Percentiles rank a stretch among this genome's conserved stretches.
Conservation (phyloP, 2,113 vertebrate species). For the Steatornis caripensis region DNA sequence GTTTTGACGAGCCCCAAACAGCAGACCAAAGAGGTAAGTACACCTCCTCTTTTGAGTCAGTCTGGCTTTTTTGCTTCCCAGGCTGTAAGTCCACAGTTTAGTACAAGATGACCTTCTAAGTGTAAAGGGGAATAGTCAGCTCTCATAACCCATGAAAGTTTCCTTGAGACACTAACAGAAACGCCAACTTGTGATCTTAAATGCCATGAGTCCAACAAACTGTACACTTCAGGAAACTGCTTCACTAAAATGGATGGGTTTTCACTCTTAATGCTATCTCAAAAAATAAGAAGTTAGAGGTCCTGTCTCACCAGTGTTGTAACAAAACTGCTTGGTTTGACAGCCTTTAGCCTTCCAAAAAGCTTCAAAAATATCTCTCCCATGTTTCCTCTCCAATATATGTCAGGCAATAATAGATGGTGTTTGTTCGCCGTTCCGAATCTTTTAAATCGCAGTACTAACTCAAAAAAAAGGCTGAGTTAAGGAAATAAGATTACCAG, state of each 20-base stretch:
- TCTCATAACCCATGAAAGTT: background rate
- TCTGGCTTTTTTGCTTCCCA: background rate
- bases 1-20: background rate
- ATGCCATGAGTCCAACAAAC: background rate
- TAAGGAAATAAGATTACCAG: background rate
- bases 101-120: background rate
- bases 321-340: background rate
- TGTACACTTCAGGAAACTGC: background rate
- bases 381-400: background rate
- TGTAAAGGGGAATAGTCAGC: background rate
- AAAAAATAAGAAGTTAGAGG: background rate
- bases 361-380: background rate
- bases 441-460: background rate
- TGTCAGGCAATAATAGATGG: background rate
- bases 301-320: background rate
- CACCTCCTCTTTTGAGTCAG: fast-evolving
- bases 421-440: background rate
- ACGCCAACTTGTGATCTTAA: background rate
- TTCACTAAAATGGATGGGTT: background rate
- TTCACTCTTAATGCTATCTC: background rate
- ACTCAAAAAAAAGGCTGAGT: background rate
- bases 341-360: background rate
- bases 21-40: background rate
- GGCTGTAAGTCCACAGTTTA: background rate
- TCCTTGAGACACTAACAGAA: background rate